A percentile compares a stretch with the other conserved stretches of the same genome.
Evolutionary conservation across 2,888 invertebrate genomes (phyloP).

Genomic region (Drosophila mimica): DNA sequence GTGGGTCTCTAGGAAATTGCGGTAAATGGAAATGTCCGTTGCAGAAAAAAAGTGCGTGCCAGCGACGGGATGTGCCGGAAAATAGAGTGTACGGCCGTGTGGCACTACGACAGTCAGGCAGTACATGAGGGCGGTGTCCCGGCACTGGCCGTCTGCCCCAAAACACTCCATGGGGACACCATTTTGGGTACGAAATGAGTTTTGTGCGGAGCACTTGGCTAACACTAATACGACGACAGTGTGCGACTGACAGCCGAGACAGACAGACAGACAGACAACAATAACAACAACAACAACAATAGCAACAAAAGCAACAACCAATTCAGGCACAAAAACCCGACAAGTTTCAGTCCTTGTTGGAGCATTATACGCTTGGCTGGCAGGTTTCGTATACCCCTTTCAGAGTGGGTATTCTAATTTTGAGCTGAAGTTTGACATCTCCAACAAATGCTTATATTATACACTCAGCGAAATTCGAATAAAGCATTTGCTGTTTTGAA

Average conservation of each 20-base stretch:
- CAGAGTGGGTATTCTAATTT: background rate
- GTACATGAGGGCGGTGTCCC: constrained; percentile 34
- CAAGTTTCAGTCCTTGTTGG: constrained; percentile 3
- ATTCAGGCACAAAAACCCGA: background rate
- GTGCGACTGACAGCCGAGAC: constrained; percentile 52
- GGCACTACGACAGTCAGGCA: background rate
- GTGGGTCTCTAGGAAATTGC: constrained; percentile 49
- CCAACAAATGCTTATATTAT: background rate
- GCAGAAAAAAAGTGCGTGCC: constrained; percentile 59
- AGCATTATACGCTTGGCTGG: constrained; percentile 34
- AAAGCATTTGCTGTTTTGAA: background rate
- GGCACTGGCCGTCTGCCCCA: constrained; percentile 13
- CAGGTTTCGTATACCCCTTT: background rate
- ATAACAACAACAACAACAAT: background rate
- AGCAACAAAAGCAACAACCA: constrained; percentile 1
- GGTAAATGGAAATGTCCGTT: constrained; percentile 75
- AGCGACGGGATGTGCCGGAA: constrained; percentile 30
- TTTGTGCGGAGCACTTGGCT: constrained; percentile 42
- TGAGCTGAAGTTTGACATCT: background rate
- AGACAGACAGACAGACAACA: constrained; percentile 41
- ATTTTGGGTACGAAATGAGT: constrained; percentile 69
- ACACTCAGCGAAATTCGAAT: background rate
- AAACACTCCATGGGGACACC: constrained; percentile 69
- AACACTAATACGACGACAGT: constrained; percentile 35
- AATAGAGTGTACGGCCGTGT: constrained; percentile 1